Base-by-base conservation (phyloP, 2,113 vertebrate genomes). In the Microcebus griseorufus region DNA sequence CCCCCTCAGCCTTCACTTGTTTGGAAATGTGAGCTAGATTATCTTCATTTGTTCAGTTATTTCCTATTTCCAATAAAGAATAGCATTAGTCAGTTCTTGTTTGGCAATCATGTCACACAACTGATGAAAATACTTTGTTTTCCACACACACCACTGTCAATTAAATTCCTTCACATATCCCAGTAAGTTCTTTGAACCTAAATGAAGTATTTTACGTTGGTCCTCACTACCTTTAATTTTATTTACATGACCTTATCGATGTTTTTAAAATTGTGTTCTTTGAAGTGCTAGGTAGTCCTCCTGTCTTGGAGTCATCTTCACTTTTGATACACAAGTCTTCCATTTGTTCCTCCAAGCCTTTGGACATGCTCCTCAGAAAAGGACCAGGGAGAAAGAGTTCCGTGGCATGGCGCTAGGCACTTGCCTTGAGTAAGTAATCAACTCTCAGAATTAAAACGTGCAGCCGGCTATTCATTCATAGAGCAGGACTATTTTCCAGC, bases 11-110 rank as follows among this genome's bases (percentile, higher is more conserved):
- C 22, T n/a, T 75, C 53, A 60, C 25, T n/a, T 80, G 5, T 18
- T 67, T 83, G 80, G 62, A 88, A 96, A n/a, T 18, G 27, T 11
- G 72, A 83, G 14, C 27, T 67, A 67, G 37, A 75, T 65, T 75
- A 69, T 72, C 70, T n/a, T 90, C 18, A 84, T 72, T 83, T 75
- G 34, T 75, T 95, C 34, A 80, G 0, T 90, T 72, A 1, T 34
- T 88, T 82, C 32, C 65, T 37, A 37, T 78, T 96, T 92, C 25
- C n/a, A 65, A 27, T 81, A 93, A 92, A 94, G 87, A 92, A 70
- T 51, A 70, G 55, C 27, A 78, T 67, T 55, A 60, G 11, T 64
- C 67, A 92, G 39, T 83, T 95, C 91, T 69, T 93, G 42, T 48
- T 86, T 55, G 48, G 70, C 51, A 96, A 67, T 94, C 48, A 42